Base-by-base conservation (phyloP, 1,140 invertebrate genomes). In the Apis florea region DNA sequence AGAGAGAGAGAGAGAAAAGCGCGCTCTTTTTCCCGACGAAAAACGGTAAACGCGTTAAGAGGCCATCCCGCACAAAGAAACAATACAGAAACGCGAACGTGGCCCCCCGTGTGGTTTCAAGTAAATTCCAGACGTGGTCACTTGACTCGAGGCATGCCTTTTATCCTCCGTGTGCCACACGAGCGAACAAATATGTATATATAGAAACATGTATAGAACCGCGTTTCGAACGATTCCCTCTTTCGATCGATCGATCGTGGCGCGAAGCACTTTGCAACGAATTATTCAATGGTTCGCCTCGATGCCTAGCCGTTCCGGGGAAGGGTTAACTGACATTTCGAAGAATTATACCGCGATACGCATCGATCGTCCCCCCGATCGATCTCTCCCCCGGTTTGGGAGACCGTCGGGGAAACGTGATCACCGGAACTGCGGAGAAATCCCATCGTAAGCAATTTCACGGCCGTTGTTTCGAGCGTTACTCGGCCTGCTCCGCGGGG, bases 281-380 rank as follows among this genome's bases (percentile, higher is more conserved):
- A 88, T 88, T 88, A 88, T 88, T 88, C 86, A 84, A 54, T 49
- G 64, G 83, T 79, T n/a, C 51, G 63, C 63, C 77, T 85, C 76
- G 69, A 63, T 56, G 82, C 75, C 71, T n/a, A n/a, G n/a, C n/a
- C n/a, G n/a, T n/a, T n/a, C n/a, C 59, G 26, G n/a, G 59, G 26
- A 24, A 24, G 12, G 26, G 31, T 49, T 54, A n/a, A 4, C 40
- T 69, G 81, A 68, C 64, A 58, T 47, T 69, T 59, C 72, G 82
- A 83, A 83, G 80, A 84, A 84, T 84, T 76, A 40, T 64, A 67
- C 12, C 19, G 2, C 63, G 67, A 69, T 69, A 69, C 47, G 17
- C 51, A 72, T 83, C 67, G 80, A 83, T 83, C 64, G 80, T 58
- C 70, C n/a, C 70, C n/a, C 40, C 72, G 31, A 79, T 83, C 75